phyloP scores from a whole-genome alignment of 2,888 invertebrate genomes.

The Baronia brevicornis region DNA sequence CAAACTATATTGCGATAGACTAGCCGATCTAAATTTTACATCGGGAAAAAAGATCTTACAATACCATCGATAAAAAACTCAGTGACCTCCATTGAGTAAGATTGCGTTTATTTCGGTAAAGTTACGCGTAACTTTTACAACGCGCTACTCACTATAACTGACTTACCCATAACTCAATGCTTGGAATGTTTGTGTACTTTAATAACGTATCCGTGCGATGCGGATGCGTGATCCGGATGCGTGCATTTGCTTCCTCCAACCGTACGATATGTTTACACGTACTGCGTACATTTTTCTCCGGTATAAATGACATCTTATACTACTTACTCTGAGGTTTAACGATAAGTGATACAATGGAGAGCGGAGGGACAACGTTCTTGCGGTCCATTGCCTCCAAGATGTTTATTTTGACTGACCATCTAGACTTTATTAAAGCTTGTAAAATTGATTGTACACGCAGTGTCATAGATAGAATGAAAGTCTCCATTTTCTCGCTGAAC shows the following conservation, averaged over 20 bases:
- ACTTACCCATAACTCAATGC: conserved; percentile 3
- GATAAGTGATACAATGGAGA: too few relatives aligned
- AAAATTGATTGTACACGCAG: too few relatives aligned
- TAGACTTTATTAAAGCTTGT: too few relatives aligned
- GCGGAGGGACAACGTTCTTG: too few relatives aligned
- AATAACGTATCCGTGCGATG: conserved; percentile 6
- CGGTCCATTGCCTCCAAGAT: too few relatives aligned
- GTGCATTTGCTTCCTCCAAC: conserved; percentile 4
- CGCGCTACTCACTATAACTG: conserved; percentile 4
- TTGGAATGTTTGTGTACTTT: conserved; percentile 10
- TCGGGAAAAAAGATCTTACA: conserved; percentile 19
- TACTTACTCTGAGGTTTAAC: too few relatives aligned
- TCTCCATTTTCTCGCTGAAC: too few relatives aligned
- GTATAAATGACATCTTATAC: too few relatives aligned
- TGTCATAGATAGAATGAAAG: too few relatives aligned
- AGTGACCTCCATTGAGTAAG: conserved; percentile 20
- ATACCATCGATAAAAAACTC: conserved; percentile 21
- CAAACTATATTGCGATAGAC: conserved; percentile 20
- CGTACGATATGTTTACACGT: conserved; percentile 9
- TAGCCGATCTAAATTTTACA: conserved; percentile 20
- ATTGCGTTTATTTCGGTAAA: conserved; percentile 12
- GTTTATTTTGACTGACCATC: too few relatives aligned
- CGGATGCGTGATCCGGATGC: too few relatives aligned
- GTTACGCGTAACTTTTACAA: conserved; percentile 1
- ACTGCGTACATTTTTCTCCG: too few relatives aligned